Evolutionary conservation across 2,888 invertebrate genomes (phyloP), one percentile per base, ranked within the genome.

Genomic region (Eucera pruinosa): DNA sequence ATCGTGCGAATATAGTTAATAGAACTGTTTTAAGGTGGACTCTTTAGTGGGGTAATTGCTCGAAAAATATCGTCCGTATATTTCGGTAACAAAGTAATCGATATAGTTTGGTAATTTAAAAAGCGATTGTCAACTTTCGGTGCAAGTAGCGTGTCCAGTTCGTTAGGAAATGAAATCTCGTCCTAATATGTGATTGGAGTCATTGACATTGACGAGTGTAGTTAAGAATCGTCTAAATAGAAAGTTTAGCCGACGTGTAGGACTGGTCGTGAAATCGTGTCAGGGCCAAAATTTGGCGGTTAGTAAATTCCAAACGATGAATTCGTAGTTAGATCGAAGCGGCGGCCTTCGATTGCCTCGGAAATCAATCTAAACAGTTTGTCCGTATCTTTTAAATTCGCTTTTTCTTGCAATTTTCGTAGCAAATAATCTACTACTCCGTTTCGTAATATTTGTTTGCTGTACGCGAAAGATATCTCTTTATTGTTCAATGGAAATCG

Each of bases 211-310:
- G 39, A 50, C 33, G 13, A 23, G 2, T 20, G 18, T 39, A 20
- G 20, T 62, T 61, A 36, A 61, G 41, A 83, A 61, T 65, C 2
- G 30, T 20, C 5, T 47, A 52, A 50, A 11, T 79, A 73, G 70
- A 82, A 81, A 78, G 76, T 76, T 71, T 61, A 70, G 58, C 43
- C 33, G 60, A 54, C 61, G 69, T 39, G 66, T 70, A 70, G 62
- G 75, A 23, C 58, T 57, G 68, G 64, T 15, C 62, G 39, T 41
- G 65, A 74, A 89, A 86, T 57, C 62, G 73, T 86, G 83, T 87
- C 85, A 86, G 70, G 85, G 85, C 43, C 84, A 78, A 74, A 85
- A 84, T 84, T 86, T 72, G 81, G 73, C 55, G 67, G 75, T 75
- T 85, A 78, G 72, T 78, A 83, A 80, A 81, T 62, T 69, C 43